Base-by-base conservation (phyloP, 2,113 vertebrate genomes). In the Prolemur simus region DNA sequence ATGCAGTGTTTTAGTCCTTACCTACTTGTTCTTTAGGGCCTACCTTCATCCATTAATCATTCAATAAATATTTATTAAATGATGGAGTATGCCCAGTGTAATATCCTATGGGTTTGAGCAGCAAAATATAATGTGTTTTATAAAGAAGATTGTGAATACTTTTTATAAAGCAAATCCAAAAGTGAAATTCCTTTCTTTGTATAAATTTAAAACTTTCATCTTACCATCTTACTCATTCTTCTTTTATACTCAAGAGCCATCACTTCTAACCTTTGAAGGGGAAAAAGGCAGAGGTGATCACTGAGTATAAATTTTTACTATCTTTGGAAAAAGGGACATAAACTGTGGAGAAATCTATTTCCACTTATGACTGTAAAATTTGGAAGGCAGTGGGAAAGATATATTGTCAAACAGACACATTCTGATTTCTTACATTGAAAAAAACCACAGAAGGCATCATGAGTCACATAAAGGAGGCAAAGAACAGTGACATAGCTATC, bases 361-460 rank as follows among this genome's bases (percentile, higher is more conserved):
- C 71, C 56, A 94, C 94, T 93, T 80, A 87, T 17, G n/a, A 76
- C 34, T 92, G 17, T 97, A 97, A 94, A 93, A 82, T 89, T 82
- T 91, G 66, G 82, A 85, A 94, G 56, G 82, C 73, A 68, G n/a
- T 89, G 78, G 66, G 82, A 89, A 97, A 97, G 82, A 95, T 93
- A 80, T 83, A 98, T 93, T 97, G 66, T 94, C 78, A 86, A 91
- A 96, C 54, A 93, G 89, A 92, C 66, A 95, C 73, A 56, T 95
- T 89, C 63, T 96, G 91, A 95, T 97, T 95, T 97, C 83, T 95
- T 96, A 86, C 86, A 54, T 86, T 82, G 66, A 81, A 54, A 68
- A 68, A 83, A 80, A 88, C 85, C 60, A 74, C 10, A 32, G 84
- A 95, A 94, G 91, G 85, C 89, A 95, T 86, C 82, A 81, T 13